These are phyloP conservation scores for Plotosus lineatus DNA, from an alignment of 2,113 vertebrate genomes.

Conservation along the genomic window DNA sequence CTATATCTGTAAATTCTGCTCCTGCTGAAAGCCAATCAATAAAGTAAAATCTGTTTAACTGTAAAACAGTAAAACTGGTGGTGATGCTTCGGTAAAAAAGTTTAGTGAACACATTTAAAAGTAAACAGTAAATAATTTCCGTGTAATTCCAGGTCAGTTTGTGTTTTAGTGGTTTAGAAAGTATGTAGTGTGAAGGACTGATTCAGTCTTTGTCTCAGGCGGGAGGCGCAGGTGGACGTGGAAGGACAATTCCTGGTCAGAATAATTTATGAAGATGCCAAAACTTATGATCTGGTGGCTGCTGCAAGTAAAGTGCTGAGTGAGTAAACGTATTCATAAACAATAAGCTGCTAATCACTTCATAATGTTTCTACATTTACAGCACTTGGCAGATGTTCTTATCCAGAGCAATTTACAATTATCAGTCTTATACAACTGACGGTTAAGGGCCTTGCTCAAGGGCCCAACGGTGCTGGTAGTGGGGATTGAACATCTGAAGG, in stretches of 20 bases:
- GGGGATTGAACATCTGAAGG: too few relatives aligned
- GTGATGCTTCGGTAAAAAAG: neutral
- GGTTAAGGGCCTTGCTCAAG: too few relatives aligned
- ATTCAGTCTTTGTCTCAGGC: constrained; percentile 71
- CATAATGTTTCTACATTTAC: too few relatives aligned
- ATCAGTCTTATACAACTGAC: too few relatives aligned
- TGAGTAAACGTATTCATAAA: constrained; percentile 67
- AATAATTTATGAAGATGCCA: constrained; percentile 97
- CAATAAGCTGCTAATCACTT: neutral
- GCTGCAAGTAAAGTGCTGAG: constrained; percentile 98
- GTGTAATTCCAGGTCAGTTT: neutral
- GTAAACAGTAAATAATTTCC: neutral
- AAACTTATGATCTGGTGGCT: constrained; percentile 95
- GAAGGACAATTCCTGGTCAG: constrained; percentile 98
- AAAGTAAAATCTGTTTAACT: neutral
- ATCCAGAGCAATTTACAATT: too few relatives aligned
- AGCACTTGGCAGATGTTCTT: too few relatives aligned
- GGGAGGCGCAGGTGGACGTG: constrained; percentile 95
- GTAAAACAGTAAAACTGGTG: neutral
- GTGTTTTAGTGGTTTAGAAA: neutral
- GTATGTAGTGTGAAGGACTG: neutral
- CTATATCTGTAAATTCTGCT: neutral
- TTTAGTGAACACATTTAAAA: neutral
- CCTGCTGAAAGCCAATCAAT: too few relatives aligned
- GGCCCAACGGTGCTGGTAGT: too few relatives aligned